A percentile compares a stretch with the other conserved stretches of the same genome.
These are phyloP conservation scores for Chloropsis cyanopogon DNA, from an alignment of 2,113 vertebrate genomes.

Conservation along the genomic window DNA sequence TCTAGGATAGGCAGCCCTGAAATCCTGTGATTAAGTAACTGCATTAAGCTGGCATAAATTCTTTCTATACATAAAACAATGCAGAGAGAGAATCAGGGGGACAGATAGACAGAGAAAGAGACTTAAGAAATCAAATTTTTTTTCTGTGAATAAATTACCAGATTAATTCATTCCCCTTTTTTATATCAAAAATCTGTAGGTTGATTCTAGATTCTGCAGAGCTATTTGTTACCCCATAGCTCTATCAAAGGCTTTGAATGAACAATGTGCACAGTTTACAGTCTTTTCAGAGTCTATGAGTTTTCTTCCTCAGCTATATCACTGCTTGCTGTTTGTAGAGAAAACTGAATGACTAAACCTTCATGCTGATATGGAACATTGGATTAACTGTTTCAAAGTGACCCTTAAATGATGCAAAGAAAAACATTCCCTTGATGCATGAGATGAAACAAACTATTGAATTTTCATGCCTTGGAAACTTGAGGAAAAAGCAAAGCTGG, in stretches of 20 bases:
- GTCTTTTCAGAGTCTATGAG: not conserved
- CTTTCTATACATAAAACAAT: not conserved
- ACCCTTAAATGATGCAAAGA: not conserved
- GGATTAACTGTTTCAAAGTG: not conserved
- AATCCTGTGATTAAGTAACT: not conserved
- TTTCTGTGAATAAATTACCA: not conserved
- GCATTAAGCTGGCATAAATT: not conserved
- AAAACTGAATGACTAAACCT: not conserved
- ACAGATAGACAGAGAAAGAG: not conserved
- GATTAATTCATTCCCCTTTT: not conserved
- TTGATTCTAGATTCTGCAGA: not conserved
- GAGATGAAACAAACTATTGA: not conserved
- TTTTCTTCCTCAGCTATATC: not conserved
- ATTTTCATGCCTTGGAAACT: not conserved
- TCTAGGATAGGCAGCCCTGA: not conserved
- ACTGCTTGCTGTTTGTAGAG: not conserved
- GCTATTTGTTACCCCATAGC: not conserved
- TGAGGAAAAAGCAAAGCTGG: not conserved
- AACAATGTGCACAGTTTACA: not conserved
- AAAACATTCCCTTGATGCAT: not conserved
- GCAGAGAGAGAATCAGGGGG: not conserved
- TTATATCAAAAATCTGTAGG: not conserved
- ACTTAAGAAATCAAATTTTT: not conserved
- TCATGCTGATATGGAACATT: not conserved
- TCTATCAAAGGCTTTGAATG: not conserved